phyloP scores from a whole-genome alignment of 2,797 vertebrate genomes.

The Fratercula arctica region DNA sequence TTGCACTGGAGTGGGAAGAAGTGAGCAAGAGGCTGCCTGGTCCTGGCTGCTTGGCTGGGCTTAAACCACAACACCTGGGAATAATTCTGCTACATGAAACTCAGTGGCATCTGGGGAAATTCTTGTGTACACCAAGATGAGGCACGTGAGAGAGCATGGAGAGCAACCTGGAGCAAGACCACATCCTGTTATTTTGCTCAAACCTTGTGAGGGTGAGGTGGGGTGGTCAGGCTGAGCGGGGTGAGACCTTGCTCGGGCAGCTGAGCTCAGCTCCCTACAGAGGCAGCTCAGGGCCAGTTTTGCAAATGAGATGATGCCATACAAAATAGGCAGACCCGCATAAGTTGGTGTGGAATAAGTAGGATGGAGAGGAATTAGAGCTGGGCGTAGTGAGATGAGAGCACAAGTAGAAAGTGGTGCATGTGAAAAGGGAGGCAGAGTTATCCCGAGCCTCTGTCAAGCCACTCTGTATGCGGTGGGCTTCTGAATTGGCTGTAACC shows the following conservation, averaged over 20 bases:
- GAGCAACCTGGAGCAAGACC: not conserved
- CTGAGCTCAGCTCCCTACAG: accelerated
- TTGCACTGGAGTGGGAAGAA: not conserved
- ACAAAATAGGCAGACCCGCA: not conserved
- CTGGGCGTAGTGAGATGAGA: not conserved
- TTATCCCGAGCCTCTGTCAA: not conserved
- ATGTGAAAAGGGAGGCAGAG: not conserved
- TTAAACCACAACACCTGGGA: not conserved
- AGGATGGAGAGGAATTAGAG: not conserved
- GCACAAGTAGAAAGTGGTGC: not conserved
- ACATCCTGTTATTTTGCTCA: not conserved
- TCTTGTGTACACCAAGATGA: not conserved
- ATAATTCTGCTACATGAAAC: not conserved
- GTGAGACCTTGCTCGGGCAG: not conserved
- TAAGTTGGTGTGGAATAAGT: not conserved
- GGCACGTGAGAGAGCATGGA: not conserved
- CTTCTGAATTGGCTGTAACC: not conserved
- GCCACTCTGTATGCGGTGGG: too few relatives aligned
- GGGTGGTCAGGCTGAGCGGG: not conserved
- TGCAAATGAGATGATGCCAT: not conserved
- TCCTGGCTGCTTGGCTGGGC: not conserved
- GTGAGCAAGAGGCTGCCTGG: not conserved
- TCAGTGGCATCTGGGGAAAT: not conserved
- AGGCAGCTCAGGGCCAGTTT: not conserved
- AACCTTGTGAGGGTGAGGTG: not conserved